Base-by-base conservation (phyloP, 2,113 vertebrate genomes). In the Euleptes europaea region DNA sequence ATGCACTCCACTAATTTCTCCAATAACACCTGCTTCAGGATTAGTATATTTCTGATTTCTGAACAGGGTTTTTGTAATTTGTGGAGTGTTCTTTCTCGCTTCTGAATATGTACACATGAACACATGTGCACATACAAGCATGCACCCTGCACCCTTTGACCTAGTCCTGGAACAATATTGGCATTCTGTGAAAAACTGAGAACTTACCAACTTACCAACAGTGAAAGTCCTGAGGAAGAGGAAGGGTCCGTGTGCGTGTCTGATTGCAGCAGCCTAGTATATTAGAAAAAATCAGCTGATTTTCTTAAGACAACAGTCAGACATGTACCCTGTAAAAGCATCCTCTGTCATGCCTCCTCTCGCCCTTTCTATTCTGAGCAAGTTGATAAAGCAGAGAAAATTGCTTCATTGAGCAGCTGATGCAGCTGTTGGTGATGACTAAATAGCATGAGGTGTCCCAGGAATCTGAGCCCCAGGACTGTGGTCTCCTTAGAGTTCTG, bases 371-470 rank as follows among this genome's bases (percentile, higher is more conserved):
- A 49, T 40, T 73, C 51, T 79, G 54, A 85, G 54, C 23, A 72
- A 73, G 42, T 77, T 23, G 77, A 70, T 84, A 78, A 49, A 78
- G 23, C 74, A 84, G 65, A 84, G 38, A 26, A 60, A 78, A 60
- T 78, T 72, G 76, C 77, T 73, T 38, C 77, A 51, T 69, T 42
- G 12, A 33, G 35, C 84, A 85, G 84, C 84, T 80, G 84, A 85
- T 33, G 8, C 14, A 11, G 23, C 5, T 23, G 35, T 49, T n/a
- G 33, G 14, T 5, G 9, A 80, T 85, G 84, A 85, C 77, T 79
- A 65, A 80, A n/a, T 54, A 51, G 57, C 77, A 28, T 3, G 3
- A 17, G 31, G 40, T 33, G n/a, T 54, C 47, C 70, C 54, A 63
- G 63, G 40, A 54, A 21, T 33, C 49, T 47, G 31, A 15, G 54